A percentile compares a stretch with the other conserved stretches of the same genome.
These are phyloP conservation scores for Noturus placidus DNA, from an alignment of 2,113 vertebrate species.

Conservation along the genomic window DNA sequence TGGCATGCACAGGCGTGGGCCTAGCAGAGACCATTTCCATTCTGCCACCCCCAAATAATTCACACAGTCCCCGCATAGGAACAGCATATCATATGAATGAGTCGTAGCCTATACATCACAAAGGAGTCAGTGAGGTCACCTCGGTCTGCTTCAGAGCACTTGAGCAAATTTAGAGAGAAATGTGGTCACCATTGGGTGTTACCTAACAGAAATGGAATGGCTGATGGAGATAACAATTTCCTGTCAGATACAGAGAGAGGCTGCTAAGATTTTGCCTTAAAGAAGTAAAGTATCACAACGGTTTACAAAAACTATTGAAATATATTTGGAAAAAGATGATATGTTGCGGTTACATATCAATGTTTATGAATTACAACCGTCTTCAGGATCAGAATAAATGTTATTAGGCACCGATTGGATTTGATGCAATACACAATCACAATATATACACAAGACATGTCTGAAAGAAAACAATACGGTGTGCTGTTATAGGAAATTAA, in stretches of 20 bases:
- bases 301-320: background rate
- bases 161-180: background rate
- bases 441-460: background rate
- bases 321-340: background rate
- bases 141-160: background rate
- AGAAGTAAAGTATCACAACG: background rate
- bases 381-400: background rate
- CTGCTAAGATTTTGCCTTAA: background rate
- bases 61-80: slow-evolving; percentile 2
- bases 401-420: background rate
- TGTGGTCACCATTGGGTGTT: background rate
- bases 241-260: background rate
- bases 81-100: background rate
- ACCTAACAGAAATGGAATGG: slow-evolving; percentile 6
- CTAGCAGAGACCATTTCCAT: slow-evolving; percentile 58
- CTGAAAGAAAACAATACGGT: background rate
- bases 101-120: slow-evolving; percentile 2
- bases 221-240: slow-evolving; percentile 9
- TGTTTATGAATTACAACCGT: background rate
- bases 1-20: slow-evolving; percentile 60
- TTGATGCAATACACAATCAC: background rate
- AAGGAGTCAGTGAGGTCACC: background rate
- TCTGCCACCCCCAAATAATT: slow-evolving; percentile 44
- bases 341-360: background rate
- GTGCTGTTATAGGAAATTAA: background rate